Evolutionary conservation across 2,113 vertebrate species (phyloP).

Genomic region (Papio anubis): DNA sequence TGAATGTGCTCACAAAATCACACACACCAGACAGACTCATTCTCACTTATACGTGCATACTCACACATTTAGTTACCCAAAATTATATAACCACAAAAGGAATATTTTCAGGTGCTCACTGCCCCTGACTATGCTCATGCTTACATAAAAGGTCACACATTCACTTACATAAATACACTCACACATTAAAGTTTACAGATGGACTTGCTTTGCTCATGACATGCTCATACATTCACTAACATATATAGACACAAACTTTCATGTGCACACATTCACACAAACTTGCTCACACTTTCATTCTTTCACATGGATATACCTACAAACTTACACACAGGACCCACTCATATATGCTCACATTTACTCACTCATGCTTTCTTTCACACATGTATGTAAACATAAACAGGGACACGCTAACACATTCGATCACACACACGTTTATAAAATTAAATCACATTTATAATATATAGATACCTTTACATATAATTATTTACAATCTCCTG

Average conservation of each 20-base stretch:
- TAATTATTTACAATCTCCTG: not conserved
- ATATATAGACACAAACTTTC: not conserved
- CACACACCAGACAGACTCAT: not conserved
- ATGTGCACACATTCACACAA: no score
- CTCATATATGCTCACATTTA: not conserved
- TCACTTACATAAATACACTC: not conserved
- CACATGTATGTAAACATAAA: not conserved
- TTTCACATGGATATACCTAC: not conserved
- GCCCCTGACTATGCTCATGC: not conserved
- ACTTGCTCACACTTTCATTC: not conserved
- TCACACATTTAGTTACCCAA: not conserved
- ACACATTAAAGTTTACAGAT: not conserved
- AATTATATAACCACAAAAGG: not conserved
- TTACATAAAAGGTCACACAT: not conserved
- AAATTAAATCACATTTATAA: not conserved
- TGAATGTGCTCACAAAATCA: not conserved
- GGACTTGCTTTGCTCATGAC: not conserved
- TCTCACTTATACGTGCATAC: not conserved
- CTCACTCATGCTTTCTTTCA: not conserved
- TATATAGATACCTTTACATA: not conserved
- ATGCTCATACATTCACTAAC: not conserved
- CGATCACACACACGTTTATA: not conserved
- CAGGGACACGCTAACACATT: not conserved
- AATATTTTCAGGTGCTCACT: not conserved
- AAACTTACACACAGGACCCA: not conserved